phyloP scores from a whole-genome alignment of 2,797 vertebrate species.

The Coregonus ussuriensis region DNA sequence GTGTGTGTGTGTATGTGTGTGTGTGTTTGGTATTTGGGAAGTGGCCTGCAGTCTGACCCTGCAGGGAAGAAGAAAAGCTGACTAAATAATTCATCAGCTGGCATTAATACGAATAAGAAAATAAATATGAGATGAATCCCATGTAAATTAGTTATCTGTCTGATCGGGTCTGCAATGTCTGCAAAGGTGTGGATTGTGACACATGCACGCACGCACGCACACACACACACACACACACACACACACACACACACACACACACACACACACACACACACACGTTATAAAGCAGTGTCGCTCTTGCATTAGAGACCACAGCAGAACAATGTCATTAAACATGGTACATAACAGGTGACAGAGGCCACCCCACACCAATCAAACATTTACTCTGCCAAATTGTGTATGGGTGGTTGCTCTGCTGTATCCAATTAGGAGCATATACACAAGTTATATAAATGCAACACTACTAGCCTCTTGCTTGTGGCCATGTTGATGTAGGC shows the following conservation, averaged over 20 bases:
- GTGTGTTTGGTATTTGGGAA: constrained; percentile 51
- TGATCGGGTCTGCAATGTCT: constrained; percentile 15
- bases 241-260: constrained; percentile 22
- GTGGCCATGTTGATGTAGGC: constrained; percentile 18
- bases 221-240: constrained; percentile 21
- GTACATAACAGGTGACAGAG: constrained; percentile 37
- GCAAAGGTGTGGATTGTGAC: constrained; percentile 8
- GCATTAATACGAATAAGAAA: constrained; percentile 71
- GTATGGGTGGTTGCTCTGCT: constrained; percentile 37
- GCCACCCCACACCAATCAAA: constrained; percentile 48
- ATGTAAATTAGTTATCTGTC: constrained; percentile 57
- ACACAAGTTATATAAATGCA: constrained; percentile 14
- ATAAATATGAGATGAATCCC: constrained; percentile 64
- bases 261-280: constrained; percentile 1
- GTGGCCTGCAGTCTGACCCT: constrained; percentile 70
- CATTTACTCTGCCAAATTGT: constrained; percentile 37
- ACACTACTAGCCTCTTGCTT: constrained; percentile 20
- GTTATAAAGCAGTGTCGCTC: constrained; percentile 10
- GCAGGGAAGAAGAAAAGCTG: constrained; percentile 58
- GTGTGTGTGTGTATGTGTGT: neutral
- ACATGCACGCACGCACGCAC: neutral
- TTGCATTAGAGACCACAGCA: constrained; percentile 50
- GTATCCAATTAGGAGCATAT: constrained; percentile 11
- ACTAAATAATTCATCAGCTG: constrained; percentile 72
- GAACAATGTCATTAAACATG: constrained; percentile 33